Base-by-base conservation (phyloP, 2,113 vertebrate genomes). In the Carollia perspicillata region DNA sequence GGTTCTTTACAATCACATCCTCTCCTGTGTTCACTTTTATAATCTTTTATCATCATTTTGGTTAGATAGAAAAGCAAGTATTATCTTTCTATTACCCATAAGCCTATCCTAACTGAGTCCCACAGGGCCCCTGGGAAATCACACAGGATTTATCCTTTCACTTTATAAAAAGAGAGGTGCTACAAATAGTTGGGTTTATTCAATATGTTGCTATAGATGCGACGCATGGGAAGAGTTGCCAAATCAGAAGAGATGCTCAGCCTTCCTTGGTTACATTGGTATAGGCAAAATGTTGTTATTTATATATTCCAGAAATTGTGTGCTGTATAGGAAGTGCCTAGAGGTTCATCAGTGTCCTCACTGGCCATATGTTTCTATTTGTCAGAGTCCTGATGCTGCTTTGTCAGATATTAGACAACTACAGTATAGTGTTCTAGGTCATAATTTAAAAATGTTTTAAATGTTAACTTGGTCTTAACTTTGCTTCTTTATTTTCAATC, bases 401-500 rank as follows among this genome's bases (percentile, higher is more conserved):
- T 84, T 93, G 68, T 35, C 47, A 90, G 84, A 84, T 66, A 42
- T 66, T 85, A 80, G 88, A 72, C 72, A 77, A 68, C 22, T 65
- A 75, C 7, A 77, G 51, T 55, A 66, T n/a, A 87, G 42, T 42
- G 42, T 42, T 42, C 8, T 42, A 42, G 42, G 42, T 42, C 42
- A 42, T 42, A 42, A 42, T 42, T 42, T 42, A 42, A 42, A 42
- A 42, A 42, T 42, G 42, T 42, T 42, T 42, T 8, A 44, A 89
- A 42, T 84, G 42, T 84, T 75, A 88, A 55, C 16, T 74, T 75
- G 86, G 20, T 89, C 18, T 81, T 55, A 89, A 60, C 28, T 85
- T 84, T 75, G 35, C 49, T 86, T 71, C 33, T 78, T 96, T 71
- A 80, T 60, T 93, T 96, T 95, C 51, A 92, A 72, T 89, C 33